phyloP scores from a whole-genome alignment of 2,113 vertebrate genomes.

The Glaucomys volans region DNA sequence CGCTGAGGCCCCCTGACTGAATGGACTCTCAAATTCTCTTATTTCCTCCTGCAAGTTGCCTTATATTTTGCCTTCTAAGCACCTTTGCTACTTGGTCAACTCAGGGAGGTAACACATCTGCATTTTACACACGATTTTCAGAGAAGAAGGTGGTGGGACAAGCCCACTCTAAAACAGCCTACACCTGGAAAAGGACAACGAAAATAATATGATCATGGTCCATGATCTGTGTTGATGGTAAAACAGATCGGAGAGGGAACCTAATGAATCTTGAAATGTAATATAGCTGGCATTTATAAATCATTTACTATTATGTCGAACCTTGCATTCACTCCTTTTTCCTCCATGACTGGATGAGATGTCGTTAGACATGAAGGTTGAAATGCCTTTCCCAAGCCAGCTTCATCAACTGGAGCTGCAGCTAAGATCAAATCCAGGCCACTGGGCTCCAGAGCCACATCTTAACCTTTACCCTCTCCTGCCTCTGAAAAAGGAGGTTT shows the following conservation, averaged over 20 bases:
- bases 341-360: not conserved
- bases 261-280: not conserved
- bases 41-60: not conserved
- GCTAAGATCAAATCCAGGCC: not conserved
- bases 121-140: not conserved
- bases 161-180: not conserved
- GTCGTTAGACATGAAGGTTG: not conserved
- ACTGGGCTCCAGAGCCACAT: not conserved
- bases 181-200: not conserved
- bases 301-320: not conserved
- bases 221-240: not conserved
- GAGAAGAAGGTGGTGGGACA: not conserved
- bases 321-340: not conserved
- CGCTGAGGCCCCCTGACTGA: not conserved
- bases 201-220: not conserved
- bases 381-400: not conserved
- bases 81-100: not conserved
- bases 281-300: not conserved
- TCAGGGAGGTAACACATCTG: not conserved
- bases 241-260: not conserved
- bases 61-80: not conserved
- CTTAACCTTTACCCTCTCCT: constrained; percentile 5
- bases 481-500: constrained; percentile 52
- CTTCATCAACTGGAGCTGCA: not conserved
- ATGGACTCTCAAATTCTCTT: not conserved